Percentiles rank a stretch among this genome's conserved stretches.
These are phyloP conservation scores for Panthera leo DNA, from an alignment of 2,113 vertebrate species.

Conservation along the genomic window DNA sequence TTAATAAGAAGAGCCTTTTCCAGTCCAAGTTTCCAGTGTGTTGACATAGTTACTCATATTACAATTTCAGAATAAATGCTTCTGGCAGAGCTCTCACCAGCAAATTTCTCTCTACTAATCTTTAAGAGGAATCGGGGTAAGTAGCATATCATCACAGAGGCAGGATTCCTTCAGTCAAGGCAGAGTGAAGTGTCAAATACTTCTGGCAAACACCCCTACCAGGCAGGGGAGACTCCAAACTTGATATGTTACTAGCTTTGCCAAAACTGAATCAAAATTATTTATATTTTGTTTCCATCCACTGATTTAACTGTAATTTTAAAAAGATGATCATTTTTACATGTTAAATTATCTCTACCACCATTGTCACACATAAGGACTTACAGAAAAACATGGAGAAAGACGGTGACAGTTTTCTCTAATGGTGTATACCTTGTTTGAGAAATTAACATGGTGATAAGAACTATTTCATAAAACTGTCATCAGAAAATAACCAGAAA, in stretches of 20 bases:
- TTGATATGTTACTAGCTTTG: constrained; percentile 35
- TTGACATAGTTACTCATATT: constrained; percentile 40
- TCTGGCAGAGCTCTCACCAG: neutral
- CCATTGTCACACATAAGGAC: neutral
- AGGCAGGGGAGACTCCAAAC: constrained; percentile 59
- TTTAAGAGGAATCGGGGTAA: neutral
- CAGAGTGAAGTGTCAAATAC: neutral
- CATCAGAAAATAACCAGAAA: neutral
- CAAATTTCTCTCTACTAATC: neutral
- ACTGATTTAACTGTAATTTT: constrained; percentile 73
- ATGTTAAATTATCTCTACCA: constrained; percentile 43
- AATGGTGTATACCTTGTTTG: neutral
- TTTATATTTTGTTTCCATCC: constrained; percentile 66
- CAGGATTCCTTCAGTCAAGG: neutral
- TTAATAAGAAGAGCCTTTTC: constrained; percentile 53
- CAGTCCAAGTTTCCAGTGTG: neutral
- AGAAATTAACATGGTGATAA: neutral
- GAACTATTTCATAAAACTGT: neutral
- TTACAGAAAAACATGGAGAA: constrained; percentile 40
- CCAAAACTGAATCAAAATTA: constrained; percentile 67
- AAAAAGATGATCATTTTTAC: constrained; percentile 60
- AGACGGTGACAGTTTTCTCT: constrained; percentile 20
- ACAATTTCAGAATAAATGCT: constrained; percentile 52
- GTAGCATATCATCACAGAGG: neutral
- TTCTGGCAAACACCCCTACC: constrained; percentile 20